These are phyloP conservation scores for Drosophila punjabiensis DNA, from an alignment of 1,140 invertebrate species.

Conservation along the genomic window DNA sequence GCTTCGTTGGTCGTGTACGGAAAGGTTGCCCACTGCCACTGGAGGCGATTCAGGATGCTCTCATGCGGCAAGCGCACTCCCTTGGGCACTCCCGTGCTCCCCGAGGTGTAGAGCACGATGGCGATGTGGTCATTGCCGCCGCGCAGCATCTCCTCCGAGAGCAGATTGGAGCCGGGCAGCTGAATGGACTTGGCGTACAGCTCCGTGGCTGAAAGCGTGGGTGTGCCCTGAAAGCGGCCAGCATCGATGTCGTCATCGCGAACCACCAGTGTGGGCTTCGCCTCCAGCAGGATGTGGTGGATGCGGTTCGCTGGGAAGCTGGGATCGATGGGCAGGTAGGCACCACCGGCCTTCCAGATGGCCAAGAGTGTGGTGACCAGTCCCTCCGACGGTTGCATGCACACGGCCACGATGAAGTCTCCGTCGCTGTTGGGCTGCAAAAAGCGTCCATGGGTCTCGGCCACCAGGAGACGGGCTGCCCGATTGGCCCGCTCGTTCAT, in stretches of 20 bases:
- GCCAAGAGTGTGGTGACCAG: conserved; percentile 90
- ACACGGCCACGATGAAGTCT: conserved; percentile 90
- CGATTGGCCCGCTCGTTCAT: conserved; percentile 88
- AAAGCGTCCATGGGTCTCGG: conserved; percentile 81
- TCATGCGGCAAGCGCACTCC: conserved; percentile 93
- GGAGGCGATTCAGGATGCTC: conserved; percentile 91
- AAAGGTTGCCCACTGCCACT: conserved; percentile 93
- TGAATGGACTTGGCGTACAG: conserved; percentile 70
- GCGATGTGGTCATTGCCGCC: conserved; percentile 87
- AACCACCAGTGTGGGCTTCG: conserved; percentile 90
- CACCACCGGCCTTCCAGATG: conserved; percentile 92
- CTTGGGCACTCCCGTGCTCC: conserved; percentile 96
- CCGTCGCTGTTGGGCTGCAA: conserved; percentile 87
- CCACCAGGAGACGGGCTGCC: conserved; percentile 87
- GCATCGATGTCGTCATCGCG: conserved; percentile 87
- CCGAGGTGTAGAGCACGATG: conserved; percentile 96
- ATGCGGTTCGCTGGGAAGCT: conserved; percentile 91
- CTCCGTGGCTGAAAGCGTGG: conserved; percentile 63
- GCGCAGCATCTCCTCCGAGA: conserved; percentile 68
- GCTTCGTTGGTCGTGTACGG: conserved; percentile 89
- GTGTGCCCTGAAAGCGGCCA: conserved; percentile 64
- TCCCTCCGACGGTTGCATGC: conserved; percentile 90
- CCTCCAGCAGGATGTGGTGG: conserved; percentile 91
- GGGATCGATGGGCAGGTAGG: conserved; percentile 93
- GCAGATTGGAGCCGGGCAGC: conserved; percentile 62